phyloP scores from a whole-genome alignment of 2,888 invertebrate species.

The Acanthosepion lycidas region DNA sequence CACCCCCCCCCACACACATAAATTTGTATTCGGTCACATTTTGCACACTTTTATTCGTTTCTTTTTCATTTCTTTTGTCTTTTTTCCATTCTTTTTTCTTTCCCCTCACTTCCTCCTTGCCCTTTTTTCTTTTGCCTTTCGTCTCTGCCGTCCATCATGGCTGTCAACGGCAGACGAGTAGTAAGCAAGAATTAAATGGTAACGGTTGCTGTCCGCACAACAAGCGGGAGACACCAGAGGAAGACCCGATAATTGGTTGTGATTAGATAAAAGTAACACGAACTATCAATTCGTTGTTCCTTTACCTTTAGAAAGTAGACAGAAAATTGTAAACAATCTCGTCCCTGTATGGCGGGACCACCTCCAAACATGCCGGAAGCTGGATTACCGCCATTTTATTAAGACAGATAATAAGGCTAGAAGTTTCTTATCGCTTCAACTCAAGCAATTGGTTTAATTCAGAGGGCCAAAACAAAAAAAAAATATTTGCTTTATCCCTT shows the following conservation, averaged over 20 bases:
- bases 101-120: not conserved
- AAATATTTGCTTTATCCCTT: not conserved
- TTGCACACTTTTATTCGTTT: too few relatives aligned
- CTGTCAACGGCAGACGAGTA: not conserved
- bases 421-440: not conserved
- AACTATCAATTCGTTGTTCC: slow-evolving; percentile 11
- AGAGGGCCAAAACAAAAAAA: not conserved
- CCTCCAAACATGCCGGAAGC: not conserved
- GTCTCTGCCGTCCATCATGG: slow-evolving; percentile 2
- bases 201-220: not conserved
- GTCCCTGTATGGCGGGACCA: not conserved
- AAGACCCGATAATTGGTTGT: slow-evolving; percentile 33
- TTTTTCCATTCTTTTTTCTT: too few relatives aligned
- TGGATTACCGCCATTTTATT: slow-evolving; percentile 8
- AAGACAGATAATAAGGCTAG: not conserved
- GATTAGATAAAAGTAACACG: slow-evolving; percentile 23
- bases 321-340: slow-evolving; percentile 8
- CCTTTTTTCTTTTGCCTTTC: not conserved
- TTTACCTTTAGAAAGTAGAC: not conserved
- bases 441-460: slow-evolving; percentile 4
- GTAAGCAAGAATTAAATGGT: not conserved
- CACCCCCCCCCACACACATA: too few relatives aligned
- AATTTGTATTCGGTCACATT: too few relatives aligned
- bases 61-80: too few relatives aligned
- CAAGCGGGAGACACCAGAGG: not conserved